Evolutionary conservation across 2,113 vertebrate genomes (phyloP).

Genomic region (Hippocampus mohnikei): DNA sequence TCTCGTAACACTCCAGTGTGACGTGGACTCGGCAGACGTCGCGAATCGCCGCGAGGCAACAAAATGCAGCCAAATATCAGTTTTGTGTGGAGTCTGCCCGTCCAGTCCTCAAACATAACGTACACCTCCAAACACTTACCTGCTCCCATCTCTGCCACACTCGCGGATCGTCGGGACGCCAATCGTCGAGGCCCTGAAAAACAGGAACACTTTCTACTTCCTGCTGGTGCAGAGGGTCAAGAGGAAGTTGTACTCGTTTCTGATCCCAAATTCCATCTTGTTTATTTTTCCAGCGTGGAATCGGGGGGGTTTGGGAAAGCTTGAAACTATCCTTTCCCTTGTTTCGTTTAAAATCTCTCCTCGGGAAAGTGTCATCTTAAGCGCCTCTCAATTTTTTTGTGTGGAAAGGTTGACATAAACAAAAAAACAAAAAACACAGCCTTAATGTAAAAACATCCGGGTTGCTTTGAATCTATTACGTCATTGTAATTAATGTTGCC

Average conservation of each 20-base stretch:
- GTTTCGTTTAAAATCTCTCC: conserved; percentile 15
- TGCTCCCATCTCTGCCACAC: background rate
- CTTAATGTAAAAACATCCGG: background rate
- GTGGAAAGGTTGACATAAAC: background rate
- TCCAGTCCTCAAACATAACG: conserved; percentile 6
- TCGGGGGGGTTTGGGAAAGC: conserved; percentile 50
- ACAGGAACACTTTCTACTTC: conserved; percentile 65
- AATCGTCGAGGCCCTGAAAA: conserved; percentile 48
- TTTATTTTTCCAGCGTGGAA: conserved; percentile 65
- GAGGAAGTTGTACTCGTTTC: conserved; percentile 60
- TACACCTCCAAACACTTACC: background rate
- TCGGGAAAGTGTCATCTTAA: conserved; percentile 25
- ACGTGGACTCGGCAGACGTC: background rate
- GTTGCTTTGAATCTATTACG: too few relatives aligned
- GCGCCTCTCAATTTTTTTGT: background rate
- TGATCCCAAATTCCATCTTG: conserved; percentile 64
- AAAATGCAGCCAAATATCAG: conserved; percentile 12
- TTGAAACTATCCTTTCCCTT: conserved; percentile 57
- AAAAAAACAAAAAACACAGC: background rate
- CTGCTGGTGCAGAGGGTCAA: conserved; percentile 53
- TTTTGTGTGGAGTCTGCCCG: conserved; percentile 9
- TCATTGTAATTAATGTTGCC: too few relatives aligned
- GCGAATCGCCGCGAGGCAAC: conserved; percentile 6
- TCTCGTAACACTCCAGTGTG: conserved; percentile 17
- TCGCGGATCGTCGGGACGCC: background rate